Base-by-base conservation (phyloP, 2,113 vertebrate species). In the Chaenocephalus aceratus region DNA sequence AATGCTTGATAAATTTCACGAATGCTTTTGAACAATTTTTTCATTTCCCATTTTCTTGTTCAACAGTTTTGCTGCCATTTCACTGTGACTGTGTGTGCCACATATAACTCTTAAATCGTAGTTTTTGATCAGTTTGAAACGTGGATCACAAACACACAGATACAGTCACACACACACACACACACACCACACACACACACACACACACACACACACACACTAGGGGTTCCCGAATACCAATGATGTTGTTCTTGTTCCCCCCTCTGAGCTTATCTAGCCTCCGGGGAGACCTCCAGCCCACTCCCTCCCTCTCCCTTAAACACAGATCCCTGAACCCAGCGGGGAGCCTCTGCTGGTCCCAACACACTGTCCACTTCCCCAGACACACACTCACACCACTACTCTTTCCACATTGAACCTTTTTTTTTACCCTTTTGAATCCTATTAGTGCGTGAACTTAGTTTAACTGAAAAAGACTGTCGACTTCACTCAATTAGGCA, bases 401-500 rank as follows among this genome's bases (percentile, higher is more conserved):
- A 86, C 94, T 91, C 82, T 90, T 93, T 83, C 88, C 94, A 84
- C 80, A 86, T 92, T 94, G 89, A 92, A 92, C 89, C 77, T 94
- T 21, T 21, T 21, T n/a, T 21, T 21, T 21, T 21, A 83, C 78
- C 80, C 88, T 93, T 95, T 95, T 95, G 94, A 96, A 96, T 96
- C 94, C 92, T 96, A 96, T 96, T 97, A 96, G 94, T 95, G 94
- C 90, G 92, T 96, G 93, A 97, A 96, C 95, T 97, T 96, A 94
- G 94, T 96, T 96, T 96, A 96, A 96, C 95, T 96, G 95, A 96
- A 95, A 96, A 97, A 96, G 95, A 95, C 94, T 96, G 91, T 92
- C 94, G 90, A 96, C 94, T 96, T 96, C 94, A 95, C 95, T 97
- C 96, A 96, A 96, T 98, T 98, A 96, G 92, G 88, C 92, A 93